Evolutionary conservation across 2,888 invertebrate genomes (phyloP).

Genomic region (Tyria jacobaeae): DNA sequence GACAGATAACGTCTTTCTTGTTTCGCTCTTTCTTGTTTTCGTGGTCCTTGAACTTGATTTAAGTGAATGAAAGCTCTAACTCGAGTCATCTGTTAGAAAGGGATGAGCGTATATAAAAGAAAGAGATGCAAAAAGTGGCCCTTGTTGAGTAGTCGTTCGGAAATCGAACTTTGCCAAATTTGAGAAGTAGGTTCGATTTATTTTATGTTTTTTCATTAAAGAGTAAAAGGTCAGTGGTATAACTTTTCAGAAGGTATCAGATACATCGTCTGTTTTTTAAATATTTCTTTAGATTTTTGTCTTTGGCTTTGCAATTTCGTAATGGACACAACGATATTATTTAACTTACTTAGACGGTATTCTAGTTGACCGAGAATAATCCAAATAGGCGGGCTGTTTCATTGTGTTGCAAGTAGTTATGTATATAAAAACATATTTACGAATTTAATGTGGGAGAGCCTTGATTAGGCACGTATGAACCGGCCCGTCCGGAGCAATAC

Average conservation of each 20-base stretch:
- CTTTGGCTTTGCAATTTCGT: no score
- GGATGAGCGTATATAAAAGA: slow-evolving; percentile 24
- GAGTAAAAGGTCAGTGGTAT: neutral
- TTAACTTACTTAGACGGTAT: no score
- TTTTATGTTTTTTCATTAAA: slow-evolving; percentile 15
- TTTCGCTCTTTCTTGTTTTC: slow-evolving; percentile 76
- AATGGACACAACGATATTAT: no score
- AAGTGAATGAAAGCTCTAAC: slow-evolving; percentile 70
- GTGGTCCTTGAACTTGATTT: slow-evolving; percentile 75
- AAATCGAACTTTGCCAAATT: slow-evolving; percentile 51
- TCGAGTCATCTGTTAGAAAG: slow-evolving; percentile 59
- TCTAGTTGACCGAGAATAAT: no score
- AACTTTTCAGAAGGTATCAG: neutral
- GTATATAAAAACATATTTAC: no score
- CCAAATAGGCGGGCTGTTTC: no score
- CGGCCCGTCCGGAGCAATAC: no score
- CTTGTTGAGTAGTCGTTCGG: slow-evolving; percentile 51
- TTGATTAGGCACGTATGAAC: no score
- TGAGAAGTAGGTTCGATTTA: slow-evolving; percentile 37
- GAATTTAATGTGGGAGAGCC: no score
- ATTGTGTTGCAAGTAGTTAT: no score
- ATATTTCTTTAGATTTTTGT: no score
- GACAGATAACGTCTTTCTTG: slow-evolving; percentile 77
- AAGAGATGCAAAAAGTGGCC: slow-evolving; percentile 22
- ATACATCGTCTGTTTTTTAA: no score